phyloP scores from a whole-genome alignment of 2,797 vertebrate species.

The Eupleurogrammus muticus region DNA sequence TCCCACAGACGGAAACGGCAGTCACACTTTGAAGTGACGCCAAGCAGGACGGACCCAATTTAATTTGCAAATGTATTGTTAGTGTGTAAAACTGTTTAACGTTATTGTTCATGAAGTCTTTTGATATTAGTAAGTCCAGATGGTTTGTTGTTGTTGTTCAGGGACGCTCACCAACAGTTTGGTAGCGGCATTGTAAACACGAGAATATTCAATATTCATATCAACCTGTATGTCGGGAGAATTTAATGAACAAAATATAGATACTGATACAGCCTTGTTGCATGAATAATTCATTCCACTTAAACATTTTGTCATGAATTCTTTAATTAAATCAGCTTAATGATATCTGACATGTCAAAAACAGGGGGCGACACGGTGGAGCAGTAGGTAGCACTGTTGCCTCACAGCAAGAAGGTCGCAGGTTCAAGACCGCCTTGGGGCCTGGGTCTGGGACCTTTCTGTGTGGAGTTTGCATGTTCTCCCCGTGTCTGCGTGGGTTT shows the following conservation, averaged over 20 bases:
- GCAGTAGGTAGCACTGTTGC: too few relatives aligned
- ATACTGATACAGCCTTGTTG: not conserved
- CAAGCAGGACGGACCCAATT: not conserved
- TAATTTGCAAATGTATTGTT: not conserved
- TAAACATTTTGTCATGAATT: slow-evolving; percentile 21
- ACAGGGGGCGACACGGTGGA: too few relatives aligned
- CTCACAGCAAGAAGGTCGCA: too few relatives aligned
- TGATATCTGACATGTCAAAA: not conserved
- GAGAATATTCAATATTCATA: not conserved
- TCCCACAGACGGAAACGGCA: slow-evolving; percentile 12
- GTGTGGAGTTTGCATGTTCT: too few relatives aligned
- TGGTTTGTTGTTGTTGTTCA: not conserved
- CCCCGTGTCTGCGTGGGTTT: too few relatives aligned
- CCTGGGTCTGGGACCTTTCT: too few relatives aligned
- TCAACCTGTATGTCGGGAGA: not conserved
- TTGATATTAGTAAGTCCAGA: not conserved
- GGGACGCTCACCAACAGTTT: not conserved
- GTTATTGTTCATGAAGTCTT: not conserved
- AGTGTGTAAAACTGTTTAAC: not conserved
- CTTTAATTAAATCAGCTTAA: slow-evolving; percentile 15
- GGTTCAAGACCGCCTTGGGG: too few relatives aligned
- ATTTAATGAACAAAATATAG: not conserved
- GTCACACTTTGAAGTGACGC: not conserved
- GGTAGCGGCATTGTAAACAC: not conserved
- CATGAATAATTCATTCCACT: not conserved